Evolutionary conservation across 2,888 invertebrate genomes (phyloP).

Genomic region (Muschampia plurimacula): DNA sequence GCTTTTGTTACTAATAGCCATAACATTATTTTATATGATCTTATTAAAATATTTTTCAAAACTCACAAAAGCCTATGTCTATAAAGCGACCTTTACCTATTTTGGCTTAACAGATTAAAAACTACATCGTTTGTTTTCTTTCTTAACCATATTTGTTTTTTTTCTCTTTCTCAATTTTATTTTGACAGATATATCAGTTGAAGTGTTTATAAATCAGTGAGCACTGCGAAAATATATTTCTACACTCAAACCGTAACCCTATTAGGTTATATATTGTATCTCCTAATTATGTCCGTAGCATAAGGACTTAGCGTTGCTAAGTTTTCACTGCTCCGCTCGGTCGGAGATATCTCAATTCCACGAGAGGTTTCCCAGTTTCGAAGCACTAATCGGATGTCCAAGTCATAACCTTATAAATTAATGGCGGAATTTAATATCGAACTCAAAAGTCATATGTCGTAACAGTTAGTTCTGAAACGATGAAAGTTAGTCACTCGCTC

Average conservation of each 20-base stretch:
- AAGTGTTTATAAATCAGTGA: not conserved
- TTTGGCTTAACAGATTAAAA: no score
- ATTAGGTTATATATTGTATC: not conserved
- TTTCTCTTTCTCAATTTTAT: no score
- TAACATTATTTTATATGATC: no score
- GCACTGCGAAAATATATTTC: not conserved
- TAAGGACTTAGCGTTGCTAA: constrained; percentile 79
- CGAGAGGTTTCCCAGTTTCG: constrained; percentile 57
- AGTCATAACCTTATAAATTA: constrained; percentile 23
- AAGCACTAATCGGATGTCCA: constrained; percentile 21
- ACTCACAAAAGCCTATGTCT: no score
- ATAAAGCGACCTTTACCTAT: no score
- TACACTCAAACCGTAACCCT: not conserved
- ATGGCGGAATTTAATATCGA: constrained; percentile 12
- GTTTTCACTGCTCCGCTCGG: constrained; percentile 74
- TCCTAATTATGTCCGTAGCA: not conserved
- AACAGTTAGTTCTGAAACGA: constrained; percentile 6
- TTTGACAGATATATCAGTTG: no score
- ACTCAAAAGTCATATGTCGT: constrained; percentile 19
- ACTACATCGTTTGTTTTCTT: no score
- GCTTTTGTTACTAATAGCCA: no score
- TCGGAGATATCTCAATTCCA: constrained; percentile 74
- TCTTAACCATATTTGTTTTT: no score
- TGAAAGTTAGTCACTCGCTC: constrained; percentile 13
- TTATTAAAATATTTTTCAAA: no score